Conservation (phyloP, 2,888 invertebrate species). For the Phalera bucephala region DNA sequence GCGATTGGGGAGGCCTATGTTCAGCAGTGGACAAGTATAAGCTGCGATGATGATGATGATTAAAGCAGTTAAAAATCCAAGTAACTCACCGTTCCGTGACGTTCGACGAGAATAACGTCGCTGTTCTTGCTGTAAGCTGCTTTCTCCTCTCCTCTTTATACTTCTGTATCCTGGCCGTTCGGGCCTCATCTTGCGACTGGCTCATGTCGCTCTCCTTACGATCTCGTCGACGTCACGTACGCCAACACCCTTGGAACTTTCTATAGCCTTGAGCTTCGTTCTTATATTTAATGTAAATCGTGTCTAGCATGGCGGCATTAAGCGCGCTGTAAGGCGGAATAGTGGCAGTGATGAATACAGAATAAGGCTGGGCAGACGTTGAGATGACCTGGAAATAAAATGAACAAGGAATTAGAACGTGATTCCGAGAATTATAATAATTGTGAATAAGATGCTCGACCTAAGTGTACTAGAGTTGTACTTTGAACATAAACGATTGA, state of each 20-base stretch:
- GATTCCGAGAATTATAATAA: constrained; percentile 2
- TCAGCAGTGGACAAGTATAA: no score
- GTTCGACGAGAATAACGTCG: constrained; percentile 85
- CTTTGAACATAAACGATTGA: no score
- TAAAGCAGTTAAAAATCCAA: no score
- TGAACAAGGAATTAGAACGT: constrained; percentile 14
- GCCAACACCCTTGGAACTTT: constrained; percentile 48
- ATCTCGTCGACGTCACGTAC: constrained; percentile 60
- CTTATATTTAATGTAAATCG: constrained; percentile 50
- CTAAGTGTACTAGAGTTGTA: no score
- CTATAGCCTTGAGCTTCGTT: constrained; percentile 45
- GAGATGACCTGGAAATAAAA: constrained; percentile 57
- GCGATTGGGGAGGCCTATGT: no score
- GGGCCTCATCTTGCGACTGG: constrained; percentile 73
- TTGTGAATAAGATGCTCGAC: no score
- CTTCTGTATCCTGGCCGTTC: constrained; percentile 85
- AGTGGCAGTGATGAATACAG: constrained; percentile 74
- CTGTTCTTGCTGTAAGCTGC: constrained; percentile 85
- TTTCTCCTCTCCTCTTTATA: constrained; percentile 89
- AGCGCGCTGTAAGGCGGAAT: constrained; percentile 71
- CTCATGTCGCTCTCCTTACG: constrained; percentile 56
- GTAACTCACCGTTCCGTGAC: constrained; percentile 75
- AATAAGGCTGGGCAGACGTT: constrained; percentile 56
- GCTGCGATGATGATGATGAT: no score
- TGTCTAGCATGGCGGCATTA: constrained; percentile 77